Conservation (phyloP, 2,113 vertebrate genomes). For the Turdus rufiventris region DNA sequence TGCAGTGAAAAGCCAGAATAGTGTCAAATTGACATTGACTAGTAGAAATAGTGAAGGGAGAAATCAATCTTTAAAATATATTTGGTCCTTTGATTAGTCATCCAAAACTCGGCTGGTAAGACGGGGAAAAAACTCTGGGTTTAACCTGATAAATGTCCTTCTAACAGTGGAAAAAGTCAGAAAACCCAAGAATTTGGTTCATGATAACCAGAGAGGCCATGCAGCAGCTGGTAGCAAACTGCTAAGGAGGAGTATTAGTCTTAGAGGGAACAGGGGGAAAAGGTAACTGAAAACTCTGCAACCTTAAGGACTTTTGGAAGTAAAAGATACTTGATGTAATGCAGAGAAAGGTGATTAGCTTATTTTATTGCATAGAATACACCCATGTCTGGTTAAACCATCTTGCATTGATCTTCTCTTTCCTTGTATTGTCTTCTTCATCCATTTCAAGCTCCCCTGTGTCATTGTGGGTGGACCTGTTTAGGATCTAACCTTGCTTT, state of each 20-base stretch:
- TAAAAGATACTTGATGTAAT: not conserved
- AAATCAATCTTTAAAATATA: conserved; percentile 27
- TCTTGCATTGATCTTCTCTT: not conserved
- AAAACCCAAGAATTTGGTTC: not conserved
- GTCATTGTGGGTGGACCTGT: not conserved
- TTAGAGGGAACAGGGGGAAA: not conserved
- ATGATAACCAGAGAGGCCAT: not conserved
- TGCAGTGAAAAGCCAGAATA: not conserved
- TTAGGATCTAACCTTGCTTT: not conserved
- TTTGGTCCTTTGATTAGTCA: conserved; percentile 38
- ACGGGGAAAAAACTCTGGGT: conserved; percentile 13
- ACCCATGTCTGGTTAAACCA: not conserved
- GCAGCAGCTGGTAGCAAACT: not conserved
- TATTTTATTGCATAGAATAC: not conserved
- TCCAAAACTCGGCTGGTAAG: conserved; percentile 38
- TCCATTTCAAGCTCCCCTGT: not conserved
- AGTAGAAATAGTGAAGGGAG: conserved; percentile 26
- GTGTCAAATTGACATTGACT: conserved; percentile 48
- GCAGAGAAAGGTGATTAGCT: not conserved
- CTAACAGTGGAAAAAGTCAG: not conserved
- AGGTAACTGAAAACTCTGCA: not conserved
- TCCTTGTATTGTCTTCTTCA: not conserved
- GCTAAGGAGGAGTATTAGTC: not conserved
- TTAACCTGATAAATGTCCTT: conserved; percentile 52
- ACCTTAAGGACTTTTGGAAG: not conserved